These are phyloP conservation scores for Marcusenius ussheri DNA, from an alignment of 2,113 vertebrate species.

Conservation along the genomic window DNA sequence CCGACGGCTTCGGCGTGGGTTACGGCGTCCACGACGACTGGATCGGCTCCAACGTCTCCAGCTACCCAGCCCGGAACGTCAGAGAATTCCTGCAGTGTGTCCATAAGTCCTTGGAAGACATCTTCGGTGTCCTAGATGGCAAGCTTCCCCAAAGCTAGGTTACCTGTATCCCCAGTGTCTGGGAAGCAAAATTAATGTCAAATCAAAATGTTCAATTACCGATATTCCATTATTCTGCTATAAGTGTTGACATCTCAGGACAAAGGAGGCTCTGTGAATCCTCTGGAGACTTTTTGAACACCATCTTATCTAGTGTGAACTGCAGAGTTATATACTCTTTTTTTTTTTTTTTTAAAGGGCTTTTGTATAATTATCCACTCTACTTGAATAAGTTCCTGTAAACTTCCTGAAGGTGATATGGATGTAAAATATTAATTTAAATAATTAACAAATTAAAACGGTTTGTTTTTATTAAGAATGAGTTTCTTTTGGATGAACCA, in stretches of 20 bases:
- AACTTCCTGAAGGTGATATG: not conserved
- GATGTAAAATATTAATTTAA: not conserved
- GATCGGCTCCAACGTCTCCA: conserved; percentile 84
- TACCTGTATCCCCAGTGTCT: not conserved
- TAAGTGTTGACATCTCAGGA: not conserved
- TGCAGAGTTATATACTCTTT: not conserved
- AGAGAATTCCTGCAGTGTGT: conserved; percentile 78
- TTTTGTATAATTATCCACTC: not conserved
- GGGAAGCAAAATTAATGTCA: not conserved
- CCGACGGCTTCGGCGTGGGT: conserved; percentile 82
- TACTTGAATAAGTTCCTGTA: not conserved
- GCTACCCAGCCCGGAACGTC: conserved; percentile 73
- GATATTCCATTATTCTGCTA: not conserved
- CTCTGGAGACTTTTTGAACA: not conserved
- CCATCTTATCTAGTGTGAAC: not conserved
- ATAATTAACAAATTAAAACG: not conserved
- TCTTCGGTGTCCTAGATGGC: conserved; percentile 79
- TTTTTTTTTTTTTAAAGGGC: not conserved
- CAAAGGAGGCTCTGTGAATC: not conserved
- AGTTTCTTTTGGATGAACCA: not conserved
- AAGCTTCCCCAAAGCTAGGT: conserved; percentile 60
- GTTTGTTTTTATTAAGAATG: not conserved
- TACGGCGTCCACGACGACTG: conserved; percentile 79
- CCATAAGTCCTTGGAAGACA: conserved; percentile 79
- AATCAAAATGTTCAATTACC: not conserved